Conservation (phyloP, 2,113 vertebrate species). For the Kryptolebias marmoratus region DNA sequence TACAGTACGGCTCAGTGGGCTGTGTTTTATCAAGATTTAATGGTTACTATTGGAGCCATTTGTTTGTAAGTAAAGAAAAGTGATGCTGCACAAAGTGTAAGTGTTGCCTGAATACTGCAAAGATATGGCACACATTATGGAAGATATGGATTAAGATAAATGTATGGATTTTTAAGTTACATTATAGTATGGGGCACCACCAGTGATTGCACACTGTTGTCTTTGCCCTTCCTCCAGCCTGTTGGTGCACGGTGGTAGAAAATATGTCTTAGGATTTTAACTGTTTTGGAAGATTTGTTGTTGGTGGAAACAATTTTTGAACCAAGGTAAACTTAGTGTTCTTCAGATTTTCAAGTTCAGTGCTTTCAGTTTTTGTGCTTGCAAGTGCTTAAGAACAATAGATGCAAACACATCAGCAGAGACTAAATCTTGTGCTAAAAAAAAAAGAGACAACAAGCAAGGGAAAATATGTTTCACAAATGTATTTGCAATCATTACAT, state of each 20-base stretch:
- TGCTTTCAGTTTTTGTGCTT: slow-evolving; percentile 29
- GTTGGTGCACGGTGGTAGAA: neutral
- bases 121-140: no score
- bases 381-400: slow-evolving; percentile 23
- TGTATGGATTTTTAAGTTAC: no score
- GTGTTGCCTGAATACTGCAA: no score
- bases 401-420: slow-evolving; percentile 20
- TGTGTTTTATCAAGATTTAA: neutral
- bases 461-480: neutral
- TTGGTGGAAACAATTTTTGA: slow-evolving; percentile 24
- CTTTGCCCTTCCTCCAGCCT: slow-evolving; percentile 13
- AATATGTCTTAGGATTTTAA: slow-evolving; percentile 21
- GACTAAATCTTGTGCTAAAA: slow-evolving; percentile 25
- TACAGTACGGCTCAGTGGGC: neutral
- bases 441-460: slow-evolving; percentile 15
- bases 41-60: neutral
- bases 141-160: no score
- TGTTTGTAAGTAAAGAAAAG: neutral
- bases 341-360: slow-evolving; percentile 29
- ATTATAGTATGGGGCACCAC: neutral
- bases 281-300: neutral
- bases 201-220: slow-evolving; percentile 12
- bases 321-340: slow-evolving; percentile 17
- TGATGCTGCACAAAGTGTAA: no score
- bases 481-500: slow-evolving; percentile 3